phyloP scores from a whole-genome alignment of 2,888 invertebrate species.

The Plebejus argus region DNA sequence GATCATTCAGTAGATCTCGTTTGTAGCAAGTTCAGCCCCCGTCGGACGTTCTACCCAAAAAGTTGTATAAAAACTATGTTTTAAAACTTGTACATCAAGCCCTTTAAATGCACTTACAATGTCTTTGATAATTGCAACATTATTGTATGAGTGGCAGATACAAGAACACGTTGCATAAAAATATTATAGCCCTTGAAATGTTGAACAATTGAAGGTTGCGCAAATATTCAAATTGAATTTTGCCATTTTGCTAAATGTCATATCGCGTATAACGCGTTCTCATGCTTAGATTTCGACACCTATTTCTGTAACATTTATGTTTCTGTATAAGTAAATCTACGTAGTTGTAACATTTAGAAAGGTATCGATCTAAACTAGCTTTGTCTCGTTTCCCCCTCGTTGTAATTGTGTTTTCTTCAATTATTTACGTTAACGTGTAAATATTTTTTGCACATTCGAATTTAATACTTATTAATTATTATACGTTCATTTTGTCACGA shows the following conservation, averaged over 20 bases:
- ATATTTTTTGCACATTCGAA: not conserved
- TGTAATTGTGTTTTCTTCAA: not conserved
- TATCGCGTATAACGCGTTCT: constrained; percentile 27
- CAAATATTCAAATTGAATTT: constrained; percentile 71
- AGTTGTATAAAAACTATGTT: constrained; percentile 6
- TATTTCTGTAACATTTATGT: constrained; percentile 25
- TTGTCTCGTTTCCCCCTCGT: not conserved
- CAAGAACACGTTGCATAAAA: constrained; percentile 42
- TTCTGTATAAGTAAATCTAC: constrained; percentile 22
- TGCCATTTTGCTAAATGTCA: constrained; percentile 49
- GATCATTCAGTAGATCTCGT: constrained; percentile 60
- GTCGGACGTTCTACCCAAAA: constrained; percentile 1
- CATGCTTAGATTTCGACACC: constrained; percentile 28
- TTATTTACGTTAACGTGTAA: not conserved
- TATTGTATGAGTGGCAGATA: constrained; percentile 12
- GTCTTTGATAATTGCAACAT: constrained; percentile 7
- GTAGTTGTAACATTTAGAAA: constrained; percentile 23
- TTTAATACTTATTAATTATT: not conserved
- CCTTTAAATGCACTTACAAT: not conserved
- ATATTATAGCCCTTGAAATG: constrained; percentile 59
- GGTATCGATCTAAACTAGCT: constrained; percentile 13
- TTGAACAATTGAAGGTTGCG: constrained; percentile 61
- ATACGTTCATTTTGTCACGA: not conserved
- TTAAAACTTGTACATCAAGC: not conserved
- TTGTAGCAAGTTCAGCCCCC: constrained; percentile 1